These are phyloP conservation scores for Sceloporus tristichus DNA, from an alignment of 2,113 vertebrate species.

Conservation along the genomic window DNA sequence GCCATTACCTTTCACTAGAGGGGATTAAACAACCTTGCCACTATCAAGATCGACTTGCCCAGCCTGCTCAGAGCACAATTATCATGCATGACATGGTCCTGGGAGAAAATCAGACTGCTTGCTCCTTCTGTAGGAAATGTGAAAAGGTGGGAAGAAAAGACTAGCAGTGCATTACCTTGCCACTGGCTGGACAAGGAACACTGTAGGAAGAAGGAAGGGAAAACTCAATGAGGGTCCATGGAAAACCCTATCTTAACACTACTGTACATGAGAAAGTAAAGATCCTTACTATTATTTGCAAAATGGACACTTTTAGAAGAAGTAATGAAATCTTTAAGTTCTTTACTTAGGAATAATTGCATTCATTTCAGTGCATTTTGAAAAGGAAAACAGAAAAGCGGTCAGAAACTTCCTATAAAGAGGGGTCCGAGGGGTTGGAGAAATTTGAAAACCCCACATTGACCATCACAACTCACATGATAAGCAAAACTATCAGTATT, in stretches of 20 bases:
- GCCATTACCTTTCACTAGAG: neutral
- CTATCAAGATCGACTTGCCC: neutral
- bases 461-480: no score
- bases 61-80: neutral
- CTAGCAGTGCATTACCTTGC: neutral
- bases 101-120: neutral
- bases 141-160: neutral
- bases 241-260: neutral
- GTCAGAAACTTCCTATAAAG: no score
- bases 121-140: neutral
- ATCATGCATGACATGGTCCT: neutral
- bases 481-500: no score
- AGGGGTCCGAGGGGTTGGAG: no score
- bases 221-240: neutral
- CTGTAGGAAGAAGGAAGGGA: neutral
- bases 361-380: neutral
- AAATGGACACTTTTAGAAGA: neutral
- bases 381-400: no score
- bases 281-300: neutral
- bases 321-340: neutral
- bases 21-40: neutral
- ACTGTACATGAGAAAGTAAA: neutral
- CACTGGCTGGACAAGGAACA: neutral
- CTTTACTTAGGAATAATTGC: neutral
- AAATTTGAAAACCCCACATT: no score